phyloP scores from a whole-genome alignment of 1,140 invertebrate genomes.

The Belonocnema kinseyi region DNA sequence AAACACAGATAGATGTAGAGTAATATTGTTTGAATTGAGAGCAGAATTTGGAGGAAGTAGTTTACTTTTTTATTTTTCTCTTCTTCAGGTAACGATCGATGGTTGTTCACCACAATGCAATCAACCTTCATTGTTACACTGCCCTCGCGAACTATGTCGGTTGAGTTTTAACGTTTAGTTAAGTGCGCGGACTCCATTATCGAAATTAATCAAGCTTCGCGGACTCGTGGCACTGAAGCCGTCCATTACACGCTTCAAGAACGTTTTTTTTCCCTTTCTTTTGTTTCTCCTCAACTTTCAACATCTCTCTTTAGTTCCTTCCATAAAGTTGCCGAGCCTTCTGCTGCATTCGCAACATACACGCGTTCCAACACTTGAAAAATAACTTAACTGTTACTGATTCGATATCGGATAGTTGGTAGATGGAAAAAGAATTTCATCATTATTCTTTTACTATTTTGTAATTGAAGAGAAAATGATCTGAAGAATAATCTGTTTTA shows the following conservation, averaged over 20 bases:
- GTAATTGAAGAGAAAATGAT: not conserved
- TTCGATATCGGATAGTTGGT: not conserved
- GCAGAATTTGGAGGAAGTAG: not conserved
- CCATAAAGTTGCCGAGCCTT: not conserved
- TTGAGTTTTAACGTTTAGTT: constrained; percentile 52
- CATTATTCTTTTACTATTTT: too few species aligned
- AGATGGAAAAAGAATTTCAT: too few species aligned
- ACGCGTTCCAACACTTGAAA: not conserved
- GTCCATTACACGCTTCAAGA: constrained; percentile 32
- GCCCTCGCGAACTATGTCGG: not conserved
- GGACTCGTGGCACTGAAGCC: constrained; percentile 37
- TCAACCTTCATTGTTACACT: constrained; percentile 42
- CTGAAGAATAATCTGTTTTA: not conserved
- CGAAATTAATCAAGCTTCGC: constrained; percentile 51
- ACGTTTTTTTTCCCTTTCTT: constrained; percentile 2
- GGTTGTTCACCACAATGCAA: constrained; percentile 34
- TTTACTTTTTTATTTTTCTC: not conserved
- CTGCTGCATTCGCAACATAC: not conserved
- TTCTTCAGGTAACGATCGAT: not conserved
- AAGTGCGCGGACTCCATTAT: constrained; percentile 59
- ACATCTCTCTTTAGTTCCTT: not conserved
- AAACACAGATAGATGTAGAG: not conserved
- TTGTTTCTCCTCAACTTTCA: constrained; percentile 22
- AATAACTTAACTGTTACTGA: constrained; percentile 1
- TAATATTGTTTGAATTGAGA: not conserved